phyloP scores from a whole-genome alignment of 92 coral and sea anemone species.

The Actinostola sp. region DNA sequence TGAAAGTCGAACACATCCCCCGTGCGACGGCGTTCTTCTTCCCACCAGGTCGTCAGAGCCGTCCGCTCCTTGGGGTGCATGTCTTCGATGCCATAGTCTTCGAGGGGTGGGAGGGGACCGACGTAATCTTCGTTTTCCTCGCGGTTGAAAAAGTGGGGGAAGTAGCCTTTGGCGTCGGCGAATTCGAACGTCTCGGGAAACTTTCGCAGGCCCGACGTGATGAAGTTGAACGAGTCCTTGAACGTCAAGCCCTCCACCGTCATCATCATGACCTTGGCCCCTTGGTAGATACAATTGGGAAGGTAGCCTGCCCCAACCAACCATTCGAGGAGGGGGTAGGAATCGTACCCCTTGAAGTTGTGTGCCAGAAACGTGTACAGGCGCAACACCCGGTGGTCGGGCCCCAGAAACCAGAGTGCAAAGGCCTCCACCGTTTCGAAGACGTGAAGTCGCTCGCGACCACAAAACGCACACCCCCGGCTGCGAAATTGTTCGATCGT shows the following conservation, averaged over 20 bases:
- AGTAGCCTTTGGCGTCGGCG: background rate
- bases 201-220: background rate
- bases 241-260: background rate
- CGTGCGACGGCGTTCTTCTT: too few relatives aligned
- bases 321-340: too few relatives aligned
- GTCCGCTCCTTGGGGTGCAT: too few relatives aligned
- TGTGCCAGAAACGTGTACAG: constrained; percentile 1
- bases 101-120: too few relatives aligned
- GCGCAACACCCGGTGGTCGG: background rate
- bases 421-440: constrained; percentile 12
- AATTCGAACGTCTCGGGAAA: constrained; percentile 37
- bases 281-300: constrained; percentile 8
- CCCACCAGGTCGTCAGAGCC: too few relatives aligned
- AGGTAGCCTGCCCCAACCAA: background rate
- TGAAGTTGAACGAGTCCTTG: constrained; percentile 14
- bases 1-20: constrained; percentile 5
- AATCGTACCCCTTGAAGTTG: constrained; percentile 7
- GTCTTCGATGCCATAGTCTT: too few relatives aligned
- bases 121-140: too few relatives aligned
- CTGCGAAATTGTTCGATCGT: background rate
- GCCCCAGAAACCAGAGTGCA: background rate
- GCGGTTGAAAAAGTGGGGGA: too few relatives aligned
- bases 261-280: too few relatives aligned
- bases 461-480: constrained; percentile 2
- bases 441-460: background rate